Evolutionary conservation across 2,797 vertebrate genomes (phyloP).

Genomic region (Zenarchopterus dispar): DNA sequence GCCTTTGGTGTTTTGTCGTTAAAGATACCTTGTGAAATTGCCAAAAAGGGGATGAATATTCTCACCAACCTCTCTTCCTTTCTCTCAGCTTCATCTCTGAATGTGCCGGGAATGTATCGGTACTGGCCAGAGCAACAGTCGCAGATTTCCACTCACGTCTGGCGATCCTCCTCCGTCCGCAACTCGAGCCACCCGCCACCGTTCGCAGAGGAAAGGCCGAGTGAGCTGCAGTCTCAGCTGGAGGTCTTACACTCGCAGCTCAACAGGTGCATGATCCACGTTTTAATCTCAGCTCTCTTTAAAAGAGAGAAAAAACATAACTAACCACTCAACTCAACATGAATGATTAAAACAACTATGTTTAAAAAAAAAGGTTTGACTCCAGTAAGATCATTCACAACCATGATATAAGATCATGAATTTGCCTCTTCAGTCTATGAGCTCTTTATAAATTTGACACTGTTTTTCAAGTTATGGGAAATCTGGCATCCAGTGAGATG

Average conservation of each 20-base stretch:
- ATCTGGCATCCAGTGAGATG: no score
- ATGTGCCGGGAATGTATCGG: slow-evolving; percentile 74
- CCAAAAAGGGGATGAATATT: not conserved
- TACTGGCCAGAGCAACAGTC: slow-evolving; percentile 85
- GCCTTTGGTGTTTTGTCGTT: no score
- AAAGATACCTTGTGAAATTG: no score
- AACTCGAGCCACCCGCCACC: slow-evolving; percentile 71
- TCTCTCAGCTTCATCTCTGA: slow-evolving; percentile 70
- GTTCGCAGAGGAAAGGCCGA: slow-evolving; percentile 77
- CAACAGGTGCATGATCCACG: slow-evolving; percentile 82
- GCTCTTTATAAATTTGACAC: no score
- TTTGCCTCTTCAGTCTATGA: no score
- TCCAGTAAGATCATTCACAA: no score
- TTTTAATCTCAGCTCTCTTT: not conserved
- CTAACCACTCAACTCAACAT: no score
- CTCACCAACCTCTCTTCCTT: slow-evolving; percentile 39
- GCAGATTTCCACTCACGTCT: slow-evolving; percentile 66
- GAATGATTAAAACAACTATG: no score
- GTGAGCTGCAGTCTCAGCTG: slow-evolving; percentile 88
- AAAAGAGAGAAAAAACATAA: no score
- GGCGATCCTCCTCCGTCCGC: slow-evolving; percentile 81
- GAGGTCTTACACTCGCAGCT: slow-evolving; percentile 92
- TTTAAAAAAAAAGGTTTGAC: no score
- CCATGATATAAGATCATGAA: no score
- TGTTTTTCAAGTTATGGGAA: no score